phyloP scores from a whole-genome alignment of 1,140 invertebrate genomes.

The Watersipora subatra region DNA sequence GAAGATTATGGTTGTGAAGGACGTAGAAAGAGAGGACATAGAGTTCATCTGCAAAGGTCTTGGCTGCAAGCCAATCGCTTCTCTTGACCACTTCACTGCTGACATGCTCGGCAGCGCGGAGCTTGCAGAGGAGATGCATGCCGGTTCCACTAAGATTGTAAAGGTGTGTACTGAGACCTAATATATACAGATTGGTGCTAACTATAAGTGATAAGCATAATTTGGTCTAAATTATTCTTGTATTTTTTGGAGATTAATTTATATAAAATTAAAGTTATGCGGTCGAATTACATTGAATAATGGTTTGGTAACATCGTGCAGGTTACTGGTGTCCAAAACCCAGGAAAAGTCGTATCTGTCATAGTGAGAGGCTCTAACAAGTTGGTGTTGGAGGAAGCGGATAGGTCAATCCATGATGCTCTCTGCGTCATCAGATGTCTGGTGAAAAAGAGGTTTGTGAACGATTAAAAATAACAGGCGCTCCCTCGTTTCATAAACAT shows the following conservation, averaged over 20 bases:
- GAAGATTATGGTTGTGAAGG: slow-evolving; percentile 96
- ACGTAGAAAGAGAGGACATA: slow-evolving; percentile 93
- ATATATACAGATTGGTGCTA: neutral
- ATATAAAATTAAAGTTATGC: neutral
- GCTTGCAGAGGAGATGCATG: slow-evolving; percentile 80
- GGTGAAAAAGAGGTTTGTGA: slow-evolving; percentile 63
- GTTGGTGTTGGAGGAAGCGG: slow-evolving; percentile 82
- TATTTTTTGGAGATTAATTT: neutral
- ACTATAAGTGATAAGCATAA: neutral
- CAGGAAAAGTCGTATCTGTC: slow-evolving; percentile 80
- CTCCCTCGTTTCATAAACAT: too few species aligned
- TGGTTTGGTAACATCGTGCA: too few species aligned
- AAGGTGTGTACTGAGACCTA: slow-evolving; percentile 53
- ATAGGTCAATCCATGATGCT: slow-evolving; percentile 90
- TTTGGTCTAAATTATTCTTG: neutral
- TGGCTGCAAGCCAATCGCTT: slow-evolving; percentile 90
- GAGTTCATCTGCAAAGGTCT: slow-evolving; percentile 89
- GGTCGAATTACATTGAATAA: too few species aligned
- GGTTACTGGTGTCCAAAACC: slow-evolving; percentile 75
- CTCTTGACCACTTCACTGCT: slow-evolving; percentile 85
- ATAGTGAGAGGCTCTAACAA: slow-evolving; percentile 93
- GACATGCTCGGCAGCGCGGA: slow-evolving; percentile 85
- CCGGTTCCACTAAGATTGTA: slow-evolving; percentile 80
- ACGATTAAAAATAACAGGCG: too few species aligned
- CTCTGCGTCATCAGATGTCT: slow-evolving; percentile 93